Percentiles rank a stretch among this genome's conserved stretches.
Conservation (phyloP, 1,140 invertebrate genomes). For the Drosophila paulistorum region DNA sequence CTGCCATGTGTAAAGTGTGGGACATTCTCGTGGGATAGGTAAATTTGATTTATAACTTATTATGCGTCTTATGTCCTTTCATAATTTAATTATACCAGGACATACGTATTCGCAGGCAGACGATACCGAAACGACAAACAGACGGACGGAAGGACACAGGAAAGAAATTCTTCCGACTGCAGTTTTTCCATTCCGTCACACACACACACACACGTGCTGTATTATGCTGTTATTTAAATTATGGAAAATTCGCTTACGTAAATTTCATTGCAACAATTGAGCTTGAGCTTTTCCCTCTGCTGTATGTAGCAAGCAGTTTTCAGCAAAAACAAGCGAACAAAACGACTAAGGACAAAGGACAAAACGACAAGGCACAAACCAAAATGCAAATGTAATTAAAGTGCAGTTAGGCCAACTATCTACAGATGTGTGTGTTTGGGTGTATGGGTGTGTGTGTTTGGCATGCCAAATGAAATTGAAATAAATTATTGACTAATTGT, state of each 20-base stretch:
- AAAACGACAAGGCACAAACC: slow-evolving; percentile 32
- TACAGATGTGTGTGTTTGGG: slow-evolving; percentile 7
- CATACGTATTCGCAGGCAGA: slow-evolving; percentile 50
- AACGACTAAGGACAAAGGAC: slow-evolving; percentile 36
- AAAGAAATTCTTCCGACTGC: slow-evolving; percentile 26
- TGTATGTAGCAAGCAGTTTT: slow-evolving; percentile 43
- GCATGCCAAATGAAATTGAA: slow-evolving; percentile 79
- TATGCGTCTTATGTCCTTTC: slow-evolving; percentile 82
- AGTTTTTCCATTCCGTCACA: slow-evolving; percentile 44
- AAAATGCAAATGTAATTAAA: slow-evolving; percentile 78
- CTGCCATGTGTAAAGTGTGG: slow-evolving; percentile 18
- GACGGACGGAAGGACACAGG: slow-evolving; percentile 22
- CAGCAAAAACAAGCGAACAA: slow-evolving; percentile 58
- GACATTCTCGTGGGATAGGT: slow-evolving; percentile 69
- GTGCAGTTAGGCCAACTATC: slow-evolving; percentile 61
- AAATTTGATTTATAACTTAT: slow-evolving; percentile 83
- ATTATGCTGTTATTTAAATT: slow-evolving; percentile 72
- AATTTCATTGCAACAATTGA: slow-evolving; percentile 77
- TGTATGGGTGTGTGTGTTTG: slow-evolving; percentile 40
- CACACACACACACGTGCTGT: slow-evolving; percentile 39
- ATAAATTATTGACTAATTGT: slow-evolving; percentile 82
- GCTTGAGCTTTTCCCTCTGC: slow-evolving; percentile 41
- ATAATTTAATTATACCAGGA: slow-evolving; percentile 82
- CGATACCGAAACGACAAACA: slow-evolving; percentile 30
- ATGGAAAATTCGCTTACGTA: slow-evolving; percentile 76